phyloP scores from a whole-genome alignment of 1,140 invertebrate species.

The Zelostemma sp. region DNA sequence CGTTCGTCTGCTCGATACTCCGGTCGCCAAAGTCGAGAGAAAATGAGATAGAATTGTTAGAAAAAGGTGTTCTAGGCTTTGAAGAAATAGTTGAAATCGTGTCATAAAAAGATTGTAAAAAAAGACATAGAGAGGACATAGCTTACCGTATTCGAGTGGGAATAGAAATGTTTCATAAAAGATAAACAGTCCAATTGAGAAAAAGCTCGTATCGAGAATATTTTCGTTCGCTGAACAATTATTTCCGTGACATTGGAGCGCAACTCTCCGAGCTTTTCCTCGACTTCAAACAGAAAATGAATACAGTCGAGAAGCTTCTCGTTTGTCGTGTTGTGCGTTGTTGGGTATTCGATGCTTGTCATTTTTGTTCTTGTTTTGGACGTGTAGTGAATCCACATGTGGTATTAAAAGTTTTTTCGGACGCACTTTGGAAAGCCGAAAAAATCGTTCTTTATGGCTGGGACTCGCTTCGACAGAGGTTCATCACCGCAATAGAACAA shows the following conservation, averaged over 20 bases:
- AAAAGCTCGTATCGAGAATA: neutral
- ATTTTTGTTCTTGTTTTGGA: slow-evolving; percentile 28
- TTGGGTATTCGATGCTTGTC: slow-evolving; percentile 23
- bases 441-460: slow-evolving; percentile 40
- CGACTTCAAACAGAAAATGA: neutral
- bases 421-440: slow-evolving; percentile 18
- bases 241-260: too few species aligned
- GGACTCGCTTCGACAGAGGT: slow-evolving; percentile 59
- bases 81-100: slow-evolving; percentile 13
- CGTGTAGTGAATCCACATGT: slow-evolving; percentile 27
- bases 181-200: slow-evolving; percentile 25
- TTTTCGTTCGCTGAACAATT: too few species aligned
- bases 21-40: too few species aligned
- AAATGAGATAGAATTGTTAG: too few species aligned
- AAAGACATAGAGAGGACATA: slow-evolving; percentile 46
- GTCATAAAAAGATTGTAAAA: slow-evolving; percentile 33
- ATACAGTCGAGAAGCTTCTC: slow-evolving; percentile 1
- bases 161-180: slow-evolving; percentile 25
- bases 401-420: slow-evolving; percentile 25
- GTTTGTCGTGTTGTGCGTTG: slow-evolving; percentile 25
- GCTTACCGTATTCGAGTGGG: slow-evolving; percentile 59
- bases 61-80: slow-evolving; percentile 2
- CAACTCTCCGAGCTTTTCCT: neutral
- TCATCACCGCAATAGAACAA: slow-evolving; percentile 50
- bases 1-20: too few species aligned